Conservation (phyloP, 2,888 invertebrate genomes). For the Steromphala cineraria region DNA sequence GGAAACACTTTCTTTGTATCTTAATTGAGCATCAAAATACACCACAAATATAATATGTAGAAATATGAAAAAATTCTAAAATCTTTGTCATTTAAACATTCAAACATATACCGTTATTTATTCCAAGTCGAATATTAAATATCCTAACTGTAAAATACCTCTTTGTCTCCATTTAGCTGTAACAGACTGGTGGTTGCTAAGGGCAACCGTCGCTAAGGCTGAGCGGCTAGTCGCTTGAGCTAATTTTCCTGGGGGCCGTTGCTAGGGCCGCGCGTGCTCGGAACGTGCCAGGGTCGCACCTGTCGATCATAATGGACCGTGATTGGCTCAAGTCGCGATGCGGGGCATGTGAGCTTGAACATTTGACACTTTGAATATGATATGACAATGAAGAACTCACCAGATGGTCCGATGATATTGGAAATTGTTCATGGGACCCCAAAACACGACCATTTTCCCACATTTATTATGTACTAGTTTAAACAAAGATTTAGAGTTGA, state of each 20-base stretch:
- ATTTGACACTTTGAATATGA: neutral
- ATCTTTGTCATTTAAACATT: no score
- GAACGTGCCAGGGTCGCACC: conserved; percentile 6
- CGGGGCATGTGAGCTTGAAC: neutral
- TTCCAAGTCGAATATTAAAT: no score
- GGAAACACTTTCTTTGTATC: no score
- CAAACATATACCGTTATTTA: neutral
- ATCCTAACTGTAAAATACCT: no score
- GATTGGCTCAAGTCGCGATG: neutral
- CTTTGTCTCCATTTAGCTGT: neutral
- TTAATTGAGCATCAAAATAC: no score
- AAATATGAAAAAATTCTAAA: no score
- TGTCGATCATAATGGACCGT: neutral
- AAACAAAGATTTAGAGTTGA: no score
- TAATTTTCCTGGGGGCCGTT: neutral
- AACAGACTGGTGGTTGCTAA: neutral
- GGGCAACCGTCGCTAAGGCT: neutral
- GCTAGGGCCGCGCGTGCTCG: neutral
- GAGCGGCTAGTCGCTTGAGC: neutral
- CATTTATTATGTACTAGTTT: no score
- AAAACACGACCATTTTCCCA: no score
- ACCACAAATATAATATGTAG: no score
- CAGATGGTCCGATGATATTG: neutral
- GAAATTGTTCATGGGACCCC: no score
- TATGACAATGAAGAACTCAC: neutral